Evolutionary conservation across 2,888 invertebrate genomes (phyloP), one percentile per base, ranked within the genome.

Genomic region (Dromius quadrimaculatus): DNA sequence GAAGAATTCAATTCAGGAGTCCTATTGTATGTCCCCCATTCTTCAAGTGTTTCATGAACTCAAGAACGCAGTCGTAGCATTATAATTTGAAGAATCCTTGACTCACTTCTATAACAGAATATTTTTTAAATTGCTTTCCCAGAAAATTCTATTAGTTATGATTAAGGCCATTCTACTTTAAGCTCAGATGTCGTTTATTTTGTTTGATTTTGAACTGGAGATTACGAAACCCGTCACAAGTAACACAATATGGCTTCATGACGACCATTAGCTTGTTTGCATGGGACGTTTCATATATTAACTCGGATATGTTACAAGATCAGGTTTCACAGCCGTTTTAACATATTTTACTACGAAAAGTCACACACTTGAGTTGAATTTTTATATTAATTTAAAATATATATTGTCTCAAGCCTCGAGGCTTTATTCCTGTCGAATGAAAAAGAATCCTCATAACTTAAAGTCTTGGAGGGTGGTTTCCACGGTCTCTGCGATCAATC

Each of bases 161-260:
- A 54, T 54, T 54, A 54, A 54, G 50, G 50, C 8, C 50, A n/a
- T 54, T 54, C 50, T 15, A 54, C 23, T 54, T 54, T 54, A 28
- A 54, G 50, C 50, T n/a, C 8, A 22, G 22, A n/a, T 36, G 36
- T 36, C 47, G 50, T 28, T 19, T 45, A 17, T 64, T 22, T 45
- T 36, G 36, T 50, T 47, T 64, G 19, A 20, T 47, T 47, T 32
- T 13, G 13, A 47, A 32, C 28, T 34, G 64, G 36, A 64, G 64
- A 47, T 64, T 64, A 64, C 50, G 50, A 64, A 64, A 50, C 47
- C 64, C 36, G 64, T 64, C 50, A 28, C 50, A 54, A 59, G 63
- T 43, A 63, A 63, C 45, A 63, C 63, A 63, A 63, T 63, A 63
- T 63, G 63, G 63, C 45, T 63, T 63, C 63, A 63, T 63, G 41